These are phyloP conservation scores for Drosophila gunungcola DNA, from an alignment of 1,140 invertebrate genomes.

Conservation along the genomic window DNA sequence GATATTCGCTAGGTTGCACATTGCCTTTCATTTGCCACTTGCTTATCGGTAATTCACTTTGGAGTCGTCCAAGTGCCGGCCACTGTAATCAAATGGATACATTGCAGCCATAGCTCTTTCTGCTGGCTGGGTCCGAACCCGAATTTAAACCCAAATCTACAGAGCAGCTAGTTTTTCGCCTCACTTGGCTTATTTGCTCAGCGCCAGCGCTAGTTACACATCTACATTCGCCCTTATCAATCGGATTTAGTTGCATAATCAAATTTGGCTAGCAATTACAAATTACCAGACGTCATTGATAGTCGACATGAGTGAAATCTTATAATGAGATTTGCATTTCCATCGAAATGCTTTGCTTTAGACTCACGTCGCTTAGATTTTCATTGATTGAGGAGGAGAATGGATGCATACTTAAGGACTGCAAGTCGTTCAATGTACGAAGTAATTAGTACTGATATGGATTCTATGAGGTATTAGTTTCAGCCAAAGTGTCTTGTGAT, in stretches of 20 bases:
- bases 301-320: constrained; percentile 19
- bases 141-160: not conserved
- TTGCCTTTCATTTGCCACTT: constrained; percentile 62
- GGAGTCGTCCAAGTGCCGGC: constrained; percentile 25
- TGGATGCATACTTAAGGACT: not conserved
- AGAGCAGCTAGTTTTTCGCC: constrained; percentile 56
- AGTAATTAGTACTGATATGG: not conserved
- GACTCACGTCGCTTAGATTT: not conserved
- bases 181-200: constrained; percentile 65
- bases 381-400: not conserved
- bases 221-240: constrained; percentile 21
- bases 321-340: constrained; percentile 50
- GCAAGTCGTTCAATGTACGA: not conserved
- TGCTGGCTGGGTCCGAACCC: not conserved
- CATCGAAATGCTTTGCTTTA: constrained; percentile 11
- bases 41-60: constrained; percentile 77
- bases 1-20: constrained; percentile 47
- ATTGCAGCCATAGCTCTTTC: constrained; percentile 39
- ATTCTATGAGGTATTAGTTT: not conserved
- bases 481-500: not conserved
- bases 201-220: constrained; percentile 11
- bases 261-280: constrained; percentile 68
- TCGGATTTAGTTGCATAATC: constrained; percentile 50
- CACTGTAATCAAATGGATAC: constrained; percentile 64
- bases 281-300: constrained; percentile 45